phyloP scores from a whole-genome alignment of 2,888 invertebrate species.

The Neocrepidodera transversa region DNA sequence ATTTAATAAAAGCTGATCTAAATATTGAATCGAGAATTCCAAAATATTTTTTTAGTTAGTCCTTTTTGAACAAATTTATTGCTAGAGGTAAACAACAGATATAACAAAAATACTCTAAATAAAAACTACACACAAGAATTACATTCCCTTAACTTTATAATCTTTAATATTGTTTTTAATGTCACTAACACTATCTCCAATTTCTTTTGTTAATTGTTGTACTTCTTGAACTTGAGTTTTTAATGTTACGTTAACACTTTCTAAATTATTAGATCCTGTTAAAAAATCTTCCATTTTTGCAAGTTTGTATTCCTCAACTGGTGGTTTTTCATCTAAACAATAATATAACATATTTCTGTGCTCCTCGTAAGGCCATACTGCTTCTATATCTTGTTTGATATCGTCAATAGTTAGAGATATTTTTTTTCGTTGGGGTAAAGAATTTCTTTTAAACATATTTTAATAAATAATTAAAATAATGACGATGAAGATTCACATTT shows the following conservation, averaged over 20 bases:
- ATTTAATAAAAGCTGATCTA: too few relatives aligned
- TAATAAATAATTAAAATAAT: too few relatives aligned
- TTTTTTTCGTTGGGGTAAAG: conserved; percentile 38
- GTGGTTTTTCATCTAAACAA: conserved; percentile 50
- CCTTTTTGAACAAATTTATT: too few relatives aligned
- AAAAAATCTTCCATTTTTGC: conserved; percentile 50
- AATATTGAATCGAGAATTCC: too few relatives aligned
- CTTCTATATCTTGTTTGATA: conserved; percentile 48
- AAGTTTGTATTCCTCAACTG: conserved; percentile 44
- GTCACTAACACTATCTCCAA: conserved; percentile 36
- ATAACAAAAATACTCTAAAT: too few relatives aligned
- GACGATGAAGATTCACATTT: too few relatives aligned
- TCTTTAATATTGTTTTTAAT: conserved; percentile 29
- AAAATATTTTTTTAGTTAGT: too few relatives aligned
- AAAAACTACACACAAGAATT: too few relatives aligned
- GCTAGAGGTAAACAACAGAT: too few relatives aligned
- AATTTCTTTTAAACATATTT: conserved; percentile 46
- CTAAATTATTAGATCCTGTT: conserved; percentile 48
- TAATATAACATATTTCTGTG: conserved; percentile 48
- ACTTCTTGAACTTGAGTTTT: conserved; percentile 35
- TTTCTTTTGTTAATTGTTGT: conserved; percentile 38
- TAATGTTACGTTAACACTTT: conserved; percentile 42
- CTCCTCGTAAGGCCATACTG: conserved; percentile 41
- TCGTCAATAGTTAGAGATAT: conserved; percentile 41
- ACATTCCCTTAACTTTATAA: too few relatives aligned